These are phyloP conservation scores for Rhizomys pruinosus DNA, from an alignment of 2,113 vertebrate species.

Conservation along the genomic window DNA sequence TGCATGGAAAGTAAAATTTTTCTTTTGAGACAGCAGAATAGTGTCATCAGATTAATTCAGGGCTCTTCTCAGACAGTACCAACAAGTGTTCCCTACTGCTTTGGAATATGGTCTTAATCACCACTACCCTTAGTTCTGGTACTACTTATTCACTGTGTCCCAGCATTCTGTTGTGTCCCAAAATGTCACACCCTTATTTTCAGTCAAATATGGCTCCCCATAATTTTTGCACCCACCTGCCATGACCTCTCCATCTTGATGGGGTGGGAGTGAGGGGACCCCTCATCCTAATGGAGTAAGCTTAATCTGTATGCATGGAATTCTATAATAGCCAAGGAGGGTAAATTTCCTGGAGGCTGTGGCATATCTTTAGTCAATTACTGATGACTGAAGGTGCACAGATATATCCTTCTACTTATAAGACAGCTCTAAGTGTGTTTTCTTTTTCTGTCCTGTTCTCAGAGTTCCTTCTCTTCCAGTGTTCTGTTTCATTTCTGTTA, in stretches of 20 bases:
- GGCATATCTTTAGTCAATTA: not conserved
- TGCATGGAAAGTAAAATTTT: not conserved
- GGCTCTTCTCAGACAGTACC: not conserved
- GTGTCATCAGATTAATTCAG: not conserved
- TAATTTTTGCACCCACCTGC: not conserved
- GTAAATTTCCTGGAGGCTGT: not conserved
- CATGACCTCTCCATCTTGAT: not conserved
- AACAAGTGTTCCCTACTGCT: not conserved
- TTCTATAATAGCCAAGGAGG: not conserved
- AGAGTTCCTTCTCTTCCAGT: no score
- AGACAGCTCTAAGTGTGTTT: not conserved
- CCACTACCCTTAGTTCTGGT: not conserved
- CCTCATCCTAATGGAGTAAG: not conserved
- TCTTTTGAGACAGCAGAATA: constrained; percentile 1
- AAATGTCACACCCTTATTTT: not conserved
- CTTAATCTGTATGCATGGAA: not conserved
- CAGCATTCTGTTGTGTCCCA: not conserved
- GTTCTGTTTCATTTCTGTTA: not conserved
- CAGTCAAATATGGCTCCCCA: not conserved
- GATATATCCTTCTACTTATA: not conserved
- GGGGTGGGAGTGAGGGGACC: not conserved
- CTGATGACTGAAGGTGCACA: not conserved
- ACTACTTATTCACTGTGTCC: not conserved
- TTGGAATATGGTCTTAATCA: not conserved
- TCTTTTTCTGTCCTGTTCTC: not conserved